Percentiles rank a stretch among this genome's conserved stretches.
phyloP scores from a whole-genome alignment of 1,140 invertebrate species.

The Aphis gossypii region DNA sequence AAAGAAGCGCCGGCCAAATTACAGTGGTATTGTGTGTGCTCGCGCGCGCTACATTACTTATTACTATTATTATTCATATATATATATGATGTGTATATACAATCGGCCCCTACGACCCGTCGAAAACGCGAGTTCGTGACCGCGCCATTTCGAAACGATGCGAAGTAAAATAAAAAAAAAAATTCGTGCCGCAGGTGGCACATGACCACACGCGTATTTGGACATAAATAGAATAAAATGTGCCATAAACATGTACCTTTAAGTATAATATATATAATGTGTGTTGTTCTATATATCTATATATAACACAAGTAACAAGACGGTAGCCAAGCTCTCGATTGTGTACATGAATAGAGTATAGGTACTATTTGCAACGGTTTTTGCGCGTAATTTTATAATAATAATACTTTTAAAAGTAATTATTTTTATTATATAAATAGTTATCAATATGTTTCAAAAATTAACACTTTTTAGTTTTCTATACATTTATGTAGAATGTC shows the following conservation, averaged over 20 bases:
- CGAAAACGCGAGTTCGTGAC: constrained; percentile 35
- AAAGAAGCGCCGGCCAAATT: constrained; percentile 46
- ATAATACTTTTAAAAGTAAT: background rate
- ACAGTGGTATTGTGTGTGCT: constrained; percentile 12
- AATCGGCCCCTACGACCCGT: background rate
- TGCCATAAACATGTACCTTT: background rate
- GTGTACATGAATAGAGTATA: background rate
- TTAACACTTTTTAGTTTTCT: background rate
- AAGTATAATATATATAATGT: too few relatives aligned
- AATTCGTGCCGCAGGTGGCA: constrained; percentile 6
- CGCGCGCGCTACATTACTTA: background rate
- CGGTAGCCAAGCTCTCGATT: background rate
- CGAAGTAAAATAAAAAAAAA: background rate
- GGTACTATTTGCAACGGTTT: too few relatives aligned
- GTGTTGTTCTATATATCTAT: background rate
- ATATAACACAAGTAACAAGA: background rate
- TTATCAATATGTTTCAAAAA: background rate
- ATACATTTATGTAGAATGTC: background rate
- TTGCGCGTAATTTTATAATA: background rate
- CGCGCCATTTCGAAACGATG: background rate
- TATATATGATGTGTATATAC: background rate
- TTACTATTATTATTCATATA: background rate
- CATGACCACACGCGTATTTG: background rate
- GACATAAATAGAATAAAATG: background rate
- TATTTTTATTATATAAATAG: background rate